Conservation (phyloP, 1,140 invertebrate species). For the Heliconius himera region DNA sequence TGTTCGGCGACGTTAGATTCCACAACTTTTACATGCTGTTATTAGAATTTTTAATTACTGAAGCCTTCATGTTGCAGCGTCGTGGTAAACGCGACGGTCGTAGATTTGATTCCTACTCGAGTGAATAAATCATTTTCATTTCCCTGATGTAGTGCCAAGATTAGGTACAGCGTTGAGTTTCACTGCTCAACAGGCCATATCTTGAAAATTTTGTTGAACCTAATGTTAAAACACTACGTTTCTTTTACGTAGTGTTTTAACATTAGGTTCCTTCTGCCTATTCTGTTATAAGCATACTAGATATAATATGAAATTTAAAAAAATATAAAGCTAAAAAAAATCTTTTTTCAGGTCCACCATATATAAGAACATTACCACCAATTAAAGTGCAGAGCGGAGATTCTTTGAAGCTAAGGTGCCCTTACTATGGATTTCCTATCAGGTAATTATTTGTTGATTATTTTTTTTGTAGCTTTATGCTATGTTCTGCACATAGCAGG, state of each 20-base stretch:
- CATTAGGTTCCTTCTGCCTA: no score
- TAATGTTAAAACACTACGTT: no score
- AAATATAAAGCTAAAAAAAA: not conserved
- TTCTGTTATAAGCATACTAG: no score
- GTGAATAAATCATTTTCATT: no score
- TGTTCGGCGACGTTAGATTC: not conserved
- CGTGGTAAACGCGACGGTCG: no score
- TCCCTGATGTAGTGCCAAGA: no score
- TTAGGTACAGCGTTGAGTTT: no score
- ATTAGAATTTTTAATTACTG: not conserved
- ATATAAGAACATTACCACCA: slow-evolving; percentile 89
- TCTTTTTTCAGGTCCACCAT: slow-evolving; percentile 86
- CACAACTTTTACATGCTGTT: not conserved
- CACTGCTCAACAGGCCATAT: no score
- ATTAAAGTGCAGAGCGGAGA: slow-evolving; percentile 91
- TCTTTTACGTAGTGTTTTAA: no score
- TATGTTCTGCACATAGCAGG: no score
- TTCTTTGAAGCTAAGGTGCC: slow-evolving; percentile 89
- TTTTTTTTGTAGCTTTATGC: not conserved
- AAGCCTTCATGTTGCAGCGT: not conserved
- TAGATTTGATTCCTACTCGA: no score
- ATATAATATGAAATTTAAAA: not conserved
- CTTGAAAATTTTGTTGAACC: no score
- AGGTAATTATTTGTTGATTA: slow-evolving; percentile 67
- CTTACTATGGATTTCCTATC: slow-evolving; percentile 94